Base-by-base conservation (phyloP, 2,113 vertebrate genomes). In the Leucopsar rothschildi region DNA sequence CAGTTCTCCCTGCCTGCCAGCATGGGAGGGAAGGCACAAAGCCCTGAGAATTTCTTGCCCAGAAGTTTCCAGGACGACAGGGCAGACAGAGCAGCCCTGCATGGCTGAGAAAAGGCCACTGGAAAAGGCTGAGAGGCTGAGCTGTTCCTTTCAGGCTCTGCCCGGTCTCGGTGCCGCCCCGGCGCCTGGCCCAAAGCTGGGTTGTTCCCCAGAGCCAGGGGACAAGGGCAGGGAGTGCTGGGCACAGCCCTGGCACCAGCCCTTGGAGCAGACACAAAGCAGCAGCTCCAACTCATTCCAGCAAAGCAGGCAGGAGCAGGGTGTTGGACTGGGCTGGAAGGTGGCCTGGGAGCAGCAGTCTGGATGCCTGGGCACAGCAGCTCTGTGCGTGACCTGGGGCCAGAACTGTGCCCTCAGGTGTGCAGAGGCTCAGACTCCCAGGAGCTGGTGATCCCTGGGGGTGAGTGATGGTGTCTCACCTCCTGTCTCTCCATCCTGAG, bases 161-260 rank as follows among this genome's bases (percentile, higher is more conserved):
- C 50, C 66, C 1, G 0, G 0, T 37, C 70, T 31, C 0, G 0
- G 50, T 55, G 78, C 81, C 50, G 0, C 27, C 35, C 19, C 9
- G 4, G 80, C 15, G 9, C 83, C 78, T 71, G 60, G 42, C 73
- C 72, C 78, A 12, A 49, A 52, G 39, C 49, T 61, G 49, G 3
- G 31, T 2, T 33, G 17, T 56, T 44, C 90, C 52, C 42, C 3
- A 7, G 53, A 5, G 15, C 57, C 31, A 28, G 37, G 72, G 82
- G 16, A n/a, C n/a, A 33, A 66, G 72, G 68, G 88, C 86, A 90
- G 78, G 0, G 9, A 37, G 68, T 12, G 75, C 72, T 39, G 45
- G 1, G 19, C 81, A 52, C 37, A 82, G 84, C 44, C 86, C 92
- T 84, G 93, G 79, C 77, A 35, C 10, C 39, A 40, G 18, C 82